These are phyloP conservation scores for Amphipyra tragopoginis DNA, from an alignment of 2,888 invertebrate species.

Conservation along the genomic window DNA sequence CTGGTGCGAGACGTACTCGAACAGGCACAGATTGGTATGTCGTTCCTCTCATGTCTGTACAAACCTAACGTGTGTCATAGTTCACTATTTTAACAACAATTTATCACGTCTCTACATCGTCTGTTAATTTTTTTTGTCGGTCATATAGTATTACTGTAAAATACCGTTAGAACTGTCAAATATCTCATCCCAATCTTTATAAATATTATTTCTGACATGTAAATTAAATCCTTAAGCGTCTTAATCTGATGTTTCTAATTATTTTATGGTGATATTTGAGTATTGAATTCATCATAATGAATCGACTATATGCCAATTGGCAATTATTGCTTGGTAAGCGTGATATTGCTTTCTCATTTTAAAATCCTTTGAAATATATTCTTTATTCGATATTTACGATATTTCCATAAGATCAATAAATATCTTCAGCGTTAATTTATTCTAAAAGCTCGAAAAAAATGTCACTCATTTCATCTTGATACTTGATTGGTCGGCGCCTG, in stretches of 20 bases:
- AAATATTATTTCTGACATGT: slow-evolving; percentile 18
- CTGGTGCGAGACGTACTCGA: slow-evolving; percentile 45
- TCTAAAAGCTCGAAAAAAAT: slow-evolving; percentile 42
- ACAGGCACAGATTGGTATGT: slow-evolving; percentile 69
- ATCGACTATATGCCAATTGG: slow-evolving; percentile 3
- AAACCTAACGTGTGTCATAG: slow-evolving; percentile 79
- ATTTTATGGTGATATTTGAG: slow-evolving; percentile 14
- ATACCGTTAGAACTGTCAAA: slow-evolving; percentile 42
- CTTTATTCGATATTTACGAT: slow-evolving; percentile 16
- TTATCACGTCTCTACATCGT: slow-evolving; percentile 75
- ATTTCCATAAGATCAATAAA: slow-evolving; percentile 28
- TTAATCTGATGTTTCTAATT: slow-evolving; percentile 22
- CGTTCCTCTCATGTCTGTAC: slow-evolving; percentile 67
- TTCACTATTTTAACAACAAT: slow-evolving; percentile 83
- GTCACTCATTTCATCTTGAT: slow-evolving; percentile 47
- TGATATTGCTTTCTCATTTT: slow-evolving; percentile 17
- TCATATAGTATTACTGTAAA: slow-evolving; percentile 57
- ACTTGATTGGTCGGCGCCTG: slow-evolving; percentile 57
- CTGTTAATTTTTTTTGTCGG: slow-evolving; percentile 67
- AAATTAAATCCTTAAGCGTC: slow-evolving; percentile 11
- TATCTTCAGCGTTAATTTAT: slow-evolving; percentile 43
- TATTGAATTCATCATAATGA: not conserved
- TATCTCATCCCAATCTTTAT: slow-evolving; percentile 15
- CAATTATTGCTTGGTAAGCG: slow-evolving; percentile 1
- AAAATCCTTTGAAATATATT: slow-evolving; percentile 24